Conservation (phyloP, 2,888 invertebrate species). For the Hirudinaria manillensis region DNA sequence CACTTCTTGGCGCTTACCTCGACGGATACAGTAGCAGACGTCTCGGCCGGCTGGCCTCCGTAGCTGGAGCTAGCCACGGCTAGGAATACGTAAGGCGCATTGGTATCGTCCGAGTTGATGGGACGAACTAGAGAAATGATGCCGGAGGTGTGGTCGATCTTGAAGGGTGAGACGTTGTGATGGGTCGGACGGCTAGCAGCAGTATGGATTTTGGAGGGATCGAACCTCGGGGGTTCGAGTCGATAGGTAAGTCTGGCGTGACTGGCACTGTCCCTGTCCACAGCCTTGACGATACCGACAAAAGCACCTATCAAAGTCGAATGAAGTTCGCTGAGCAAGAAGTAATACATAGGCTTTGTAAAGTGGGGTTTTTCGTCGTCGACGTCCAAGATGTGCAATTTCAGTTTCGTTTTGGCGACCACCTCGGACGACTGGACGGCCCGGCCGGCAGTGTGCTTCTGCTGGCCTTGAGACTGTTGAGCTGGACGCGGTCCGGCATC, state of each 20-base stretch:
- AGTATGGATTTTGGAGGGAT: background rate
- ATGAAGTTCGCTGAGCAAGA: background rate
- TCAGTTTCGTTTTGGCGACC: conserved; percentile 17
- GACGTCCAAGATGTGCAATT: conserved; percentile 12
- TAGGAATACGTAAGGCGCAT: conserved; percentile 18
- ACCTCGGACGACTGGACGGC: background rate
- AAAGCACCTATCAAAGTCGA: background rate
- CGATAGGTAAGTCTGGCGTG: conserved; percentile 1
- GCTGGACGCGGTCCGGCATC: background rate
- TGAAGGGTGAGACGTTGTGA: conserved; percentile 9
- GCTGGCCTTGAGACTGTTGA: background rate
- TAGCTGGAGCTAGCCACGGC: conserved; percentile 16
- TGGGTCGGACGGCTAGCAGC: background rate
- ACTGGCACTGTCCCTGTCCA: conserved; percentile 15
- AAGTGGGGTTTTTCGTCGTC: conserved; percentile 23
- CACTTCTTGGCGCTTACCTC: background rate
- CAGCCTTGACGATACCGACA: conserved; percentile 21
- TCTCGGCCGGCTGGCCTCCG: background rate
- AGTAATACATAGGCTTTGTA: background rate
- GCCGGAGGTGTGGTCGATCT: conserved; percentile 11
- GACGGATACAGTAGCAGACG: background rate
- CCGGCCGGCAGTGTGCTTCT: background rate
- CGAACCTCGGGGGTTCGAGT: background rate
- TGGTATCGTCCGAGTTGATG: background rate
- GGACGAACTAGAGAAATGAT: background rate